Conservation (phyloP, 2,113 vertebrate genomes). For the Pygoscelis antarcticus region DNA sequence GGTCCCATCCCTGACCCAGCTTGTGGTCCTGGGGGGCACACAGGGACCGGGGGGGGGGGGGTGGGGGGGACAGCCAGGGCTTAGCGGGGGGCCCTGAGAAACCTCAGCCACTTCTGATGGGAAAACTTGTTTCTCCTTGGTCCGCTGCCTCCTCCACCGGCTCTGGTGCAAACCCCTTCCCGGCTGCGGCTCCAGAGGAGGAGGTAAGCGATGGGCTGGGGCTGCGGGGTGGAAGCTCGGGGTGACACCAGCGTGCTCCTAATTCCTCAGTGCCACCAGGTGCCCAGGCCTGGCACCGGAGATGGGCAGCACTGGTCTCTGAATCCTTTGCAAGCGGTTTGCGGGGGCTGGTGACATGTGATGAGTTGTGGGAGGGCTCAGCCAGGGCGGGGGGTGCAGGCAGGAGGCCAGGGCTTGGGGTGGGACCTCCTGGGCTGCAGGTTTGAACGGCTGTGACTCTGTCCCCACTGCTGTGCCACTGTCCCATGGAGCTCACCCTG, state of each 20-base stretch:
- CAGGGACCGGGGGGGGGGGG: no score
- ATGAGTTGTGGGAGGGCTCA: neutral
- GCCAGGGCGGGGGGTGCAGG: neutral
- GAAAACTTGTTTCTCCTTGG: neutral
- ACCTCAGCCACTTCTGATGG: neutral
- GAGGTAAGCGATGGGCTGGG: neutral
- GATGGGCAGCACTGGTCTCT: neutral
- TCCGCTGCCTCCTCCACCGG: fast-evolving
- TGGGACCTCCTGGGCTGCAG: neutral
- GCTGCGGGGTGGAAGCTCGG: fast-evolving
- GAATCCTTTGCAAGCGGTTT: neutral
- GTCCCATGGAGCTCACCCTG: neutral
- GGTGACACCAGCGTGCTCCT: neutral
- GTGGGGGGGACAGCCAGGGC: neutral
- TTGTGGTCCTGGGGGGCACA: neutral
- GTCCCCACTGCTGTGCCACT: neutral
- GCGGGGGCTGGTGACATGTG: neutral
- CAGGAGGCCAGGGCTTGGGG: neutral
- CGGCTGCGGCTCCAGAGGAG: fast-evolving
- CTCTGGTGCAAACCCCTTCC: neutral
- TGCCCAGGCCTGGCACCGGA: neutral
- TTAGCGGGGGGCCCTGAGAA: neutral
- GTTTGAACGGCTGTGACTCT: neutral
- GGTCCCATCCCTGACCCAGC: neutral
- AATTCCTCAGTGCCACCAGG: neutral